Evolutionary conservation across 2,888 invertebrate species (phyloP).

Genomic region (Andrena bicolor): DNA sequence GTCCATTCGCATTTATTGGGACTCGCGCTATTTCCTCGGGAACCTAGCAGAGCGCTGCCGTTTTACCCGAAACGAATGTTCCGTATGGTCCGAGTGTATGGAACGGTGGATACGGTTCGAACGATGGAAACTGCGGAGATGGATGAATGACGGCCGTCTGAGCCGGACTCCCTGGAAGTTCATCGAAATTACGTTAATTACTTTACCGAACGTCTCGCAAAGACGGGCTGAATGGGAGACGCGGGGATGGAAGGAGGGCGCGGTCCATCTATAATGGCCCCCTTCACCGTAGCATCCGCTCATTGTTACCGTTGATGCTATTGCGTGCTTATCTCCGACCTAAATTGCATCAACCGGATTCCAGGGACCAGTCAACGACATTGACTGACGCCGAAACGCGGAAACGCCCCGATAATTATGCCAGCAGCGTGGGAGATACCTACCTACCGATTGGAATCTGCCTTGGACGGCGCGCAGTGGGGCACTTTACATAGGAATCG

Average conservation of each 20-base stretch:
- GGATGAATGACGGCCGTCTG: neutral
- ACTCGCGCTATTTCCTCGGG: no score
- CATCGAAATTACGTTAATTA: slow-evolving; percentile 40
- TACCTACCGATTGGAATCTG: slow-evolving; percentile 36
- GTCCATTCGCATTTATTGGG: no score
- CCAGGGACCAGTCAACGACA: slow-evolving; percentile 46
- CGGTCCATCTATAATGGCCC: slow-evolving; percentile 32
- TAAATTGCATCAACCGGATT: slow-evolving; percentile 61
- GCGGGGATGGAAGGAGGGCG: slow-evolving; percentile 4
- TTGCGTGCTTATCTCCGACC: slow-evolving; percentile 60
- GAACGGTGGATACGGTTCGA: neutral
- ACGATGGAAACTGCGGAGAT: slow-evolving; percentile 7
- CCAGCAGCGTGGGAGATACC: slow-evolving; percentile 6
- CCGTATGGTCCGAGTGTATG: neutral
- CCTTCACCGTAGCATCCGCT: slow-evolving; percentile 41
- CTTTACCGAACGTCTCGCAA: slow-evolving; percentile 31
- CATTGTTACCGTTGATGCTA: slow-evolving; percentile 51
- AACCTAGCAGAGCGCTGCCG: neutral
- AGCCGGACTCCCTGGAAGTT: neutral
- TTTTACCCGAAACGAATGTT: neutral
- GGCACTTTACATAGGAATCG: neutral
- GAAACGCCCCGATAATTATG: slow-evolving; percentile 61
- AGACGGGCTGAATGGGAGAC: neutral
- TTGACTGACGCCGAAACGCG: slow-evolving; percentile 67
- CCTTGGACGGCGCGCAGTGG: neutral